Conservation (phyloP, 2,797 vertebrate genomes). For the Mionectes olivaceus region DNA sequence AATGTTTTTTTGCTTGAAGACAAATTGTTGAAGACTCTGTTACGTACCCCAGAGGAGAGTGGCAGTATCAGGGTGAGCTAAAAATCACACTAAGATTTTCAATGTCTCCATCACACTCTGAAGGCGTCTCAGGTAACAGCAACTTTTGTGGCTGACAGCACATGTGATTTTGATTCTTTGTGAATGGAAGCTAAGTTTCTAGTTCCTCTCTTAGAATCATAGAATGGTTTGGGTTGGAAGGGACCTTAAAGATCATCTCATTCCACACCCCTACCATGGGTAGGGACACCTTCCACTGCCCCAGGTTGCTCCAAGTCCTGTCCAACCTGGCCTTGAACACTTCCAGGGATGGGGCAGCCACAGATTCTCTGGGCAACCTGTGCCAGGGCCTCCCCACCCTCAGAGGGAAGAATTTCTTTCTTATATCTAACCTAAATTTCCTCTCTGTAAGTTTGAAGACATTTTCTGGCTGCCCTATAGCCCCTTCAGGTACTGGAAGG, state of each 20-base stretch:
- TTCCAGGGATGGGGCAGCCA: neutral
- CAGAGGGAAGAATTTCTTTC: neutral
- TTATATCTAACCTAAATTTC: neutral
- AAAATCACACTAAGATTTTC: neutral
- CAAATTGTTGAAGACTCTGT: neutral
- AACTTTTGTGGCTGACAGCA: neutral
- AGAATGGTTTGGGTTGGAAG: neutral
- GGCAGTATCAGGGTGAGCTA: neutral
- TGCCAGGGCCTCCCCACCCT: rapidly evolving
- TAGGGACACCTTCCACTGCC: rapidly evolving
- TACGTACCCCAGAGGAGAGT: neutral
- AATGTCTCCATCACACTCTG: neutral
- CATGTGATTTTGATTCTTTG: neutral
- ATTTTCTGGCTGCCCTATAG: neutral
- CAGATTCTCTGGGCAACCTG: neutral
- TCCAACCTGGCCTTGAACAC: neutral
- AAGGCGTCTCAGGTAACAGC: neutral
- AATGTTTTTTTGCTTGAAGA: neutral
- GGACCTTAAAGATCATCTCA: neutral
- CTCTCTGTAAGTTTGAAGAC: neutral
- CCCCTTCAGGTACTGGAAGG: neutral
- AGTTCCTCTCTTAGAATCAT: neutral
- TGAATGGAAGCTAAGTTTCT: neutral
- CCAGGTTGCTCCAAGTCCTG: rapidly evolving
- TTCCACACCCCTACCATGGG: neutral